A percentile compares a stretch with the other conserved stretches of the same genome.
Conservation (phyloP, 2,113 vertebrate genomes). For the Aviceda subcristata region DNA sequence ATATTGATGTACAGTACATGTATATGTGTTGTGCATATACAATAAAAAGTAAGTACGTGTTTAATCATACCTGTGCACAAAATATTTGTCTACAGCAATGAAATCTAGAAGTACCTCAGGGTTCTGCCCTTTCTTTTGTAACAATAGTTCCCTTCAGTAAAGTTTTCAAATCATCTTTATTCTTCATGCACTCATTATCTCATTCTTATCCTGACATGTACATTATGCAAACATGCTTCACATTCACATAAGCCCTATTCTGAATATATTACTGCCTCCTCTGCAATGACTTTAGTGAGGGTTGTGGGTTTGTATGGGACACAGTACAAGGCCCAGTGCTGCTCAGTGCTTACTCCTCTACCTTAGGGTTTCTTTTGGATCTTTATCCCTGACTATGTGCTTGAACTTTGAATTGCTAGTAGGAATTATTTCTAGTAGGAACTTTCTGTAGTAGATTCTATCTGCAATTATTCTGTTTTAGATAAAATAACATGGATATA, state of each 20-base stretch:
- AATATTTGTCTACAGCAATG: background rate
- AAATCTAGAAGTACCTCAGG: background rate
- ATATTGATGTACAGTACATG: accelerated
- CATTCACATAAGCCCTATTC: background rate
- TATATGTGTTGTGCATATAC: background rate
- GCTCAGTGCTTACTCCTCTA: background rate
- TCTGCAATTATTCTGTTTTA: background rate
- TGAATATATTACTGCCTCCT: background rate
- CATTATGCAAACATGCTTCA: background rate
- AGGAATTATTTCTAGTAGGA: background rate
- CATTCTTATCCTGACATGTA: background rate
- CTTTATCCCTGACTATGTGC: background rate
- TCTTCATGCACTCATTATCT: background rate
- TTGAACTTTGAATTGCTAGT: background rate
- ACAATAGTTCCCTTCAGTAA: background rate
- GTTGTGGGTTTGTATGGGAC: background rate
- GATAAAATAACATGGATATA: background rate
- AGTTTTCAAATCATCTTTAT: background rate
- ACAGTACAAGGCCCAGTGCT: background rate
- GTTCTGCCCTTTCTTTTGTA: background rate
- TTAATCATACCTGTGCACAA: background rate
- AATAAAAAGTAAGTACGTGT: background rate
- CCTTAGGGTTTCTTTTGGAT: background rate
- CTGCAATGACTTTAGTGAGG: background rate
- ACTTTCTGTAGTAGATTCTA: background rate